Base-by-base conservation (phyloP, 2,797 vertebrate genomes). In the Oreochromis grahami region DNA sequence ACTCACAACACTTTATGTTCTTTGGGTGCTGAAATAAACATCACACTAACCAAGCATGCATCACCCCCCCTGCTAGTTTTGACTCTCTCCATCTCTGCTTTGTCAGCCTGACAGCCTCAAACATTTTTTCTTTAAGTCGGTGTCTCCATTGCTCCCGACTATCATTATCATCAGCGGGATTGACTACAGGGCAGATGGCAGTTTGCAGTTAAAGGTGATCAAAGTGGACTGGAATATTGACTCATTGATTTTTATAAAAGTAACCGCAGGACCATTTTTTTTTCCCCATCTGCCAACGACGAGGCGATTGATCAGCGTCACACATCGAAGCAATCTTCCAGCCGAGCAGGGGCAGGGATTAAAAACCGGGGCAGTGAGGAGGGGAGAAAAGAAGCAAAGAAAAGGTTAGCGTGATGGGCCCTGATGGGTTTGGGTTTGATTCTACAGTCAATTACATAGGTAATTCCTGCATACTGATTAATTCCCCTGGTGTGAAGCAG, bases 191-290 rank as follows among this genome's bases (percentile, higher is more conserved):
- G 50, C 76, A 86, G 87, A 86, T 79, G 68, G 76, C 82, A 82
- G 85, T 77, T 80, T 29, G 77, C 78, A n/a, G 84, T 86, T 78
- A 91, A 78, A 91, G 72, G 90, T 91, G 88, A 87, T 92, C 91
- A 92, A 88, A 93, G 78, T 65, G 85, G 89, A 82, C 14, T 17
- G 45, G 48, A 81, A 55, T 84, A 91, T 84, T 74, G 90, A 90
- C 88, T 86, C 65, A 92, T 91, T 86, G 94, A 93, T 93, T 94
- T 93, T 85, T 84, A 93, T 89, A 77, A 90, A 85, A 88, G 81
- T 87, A 87, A 76, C 14, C 32, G 84, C 78, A 13, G 76, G 78
- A 10, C 82, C 63, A 19, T 86, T 87, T 29, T 68, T 55, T 38
- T 36, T 36, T 36, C 9, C 8, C 89, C 74, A 88, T 86, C 84